phyloP scores from a whole-genome alignment of 2,113 vertebrate genomes.

The Camelus bactrianus region DNA sequence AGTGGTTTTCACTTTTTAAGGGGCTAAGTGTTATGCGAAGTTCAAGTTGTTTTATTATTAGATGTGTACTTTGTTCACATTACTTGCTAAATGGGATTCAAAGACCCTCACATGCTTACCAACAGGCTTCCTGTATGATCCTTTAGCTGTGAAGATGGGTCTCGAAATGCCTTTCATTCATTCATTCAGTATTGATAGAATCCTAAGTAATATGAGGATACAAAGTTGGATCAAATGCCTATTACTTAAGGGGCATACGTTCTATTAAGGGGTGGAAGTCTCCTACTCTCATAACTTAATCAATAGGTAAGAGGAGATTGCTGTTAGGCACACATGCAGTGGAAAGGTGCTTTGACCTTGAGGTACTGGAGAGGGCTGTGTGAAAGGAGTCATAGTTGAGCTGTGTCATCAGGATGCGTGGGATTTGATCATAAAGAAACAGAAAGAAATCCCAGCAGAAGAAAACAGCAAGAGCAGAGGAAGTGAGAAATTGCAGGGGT shows the following conservation, averaged over 20 bases:
- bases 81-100: not conserved
- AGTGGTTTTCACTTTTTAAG: conserved; percentile 8
- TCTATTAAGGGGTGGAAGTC: not conserved
- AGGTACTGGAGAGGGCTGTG: not conserved
- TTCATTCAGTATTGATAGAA: not conserved
- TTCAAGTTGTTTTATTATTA: not conserved
- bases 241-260: not conserved
- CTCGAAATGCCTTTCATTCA: not conserved
- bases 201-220: not conserved
- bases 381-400: not conserved
- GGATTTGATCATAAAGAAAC: not conserved
- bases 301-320: not conserved
- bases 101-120: not conserved
- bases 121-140: not conserved
- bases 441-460: not conserved
- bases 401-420: not conserved
- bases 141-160: not conserved
- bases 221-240: not conserved
- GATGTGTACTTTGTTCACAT: not conserved
- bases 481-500: not conserved
- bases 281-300: not conserved
- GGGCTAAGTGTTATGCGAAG: not conserved
- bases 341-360: not conserved
- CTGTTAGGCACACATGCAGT: not conserved
- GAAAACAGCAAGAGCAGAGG: not conserved